Evolutionary conservation across 2,113 vertebrate genomes (phyloP), one percentile per base, ranked within the genome.

Genomic region (Eleginops maclovinus): DNA sequence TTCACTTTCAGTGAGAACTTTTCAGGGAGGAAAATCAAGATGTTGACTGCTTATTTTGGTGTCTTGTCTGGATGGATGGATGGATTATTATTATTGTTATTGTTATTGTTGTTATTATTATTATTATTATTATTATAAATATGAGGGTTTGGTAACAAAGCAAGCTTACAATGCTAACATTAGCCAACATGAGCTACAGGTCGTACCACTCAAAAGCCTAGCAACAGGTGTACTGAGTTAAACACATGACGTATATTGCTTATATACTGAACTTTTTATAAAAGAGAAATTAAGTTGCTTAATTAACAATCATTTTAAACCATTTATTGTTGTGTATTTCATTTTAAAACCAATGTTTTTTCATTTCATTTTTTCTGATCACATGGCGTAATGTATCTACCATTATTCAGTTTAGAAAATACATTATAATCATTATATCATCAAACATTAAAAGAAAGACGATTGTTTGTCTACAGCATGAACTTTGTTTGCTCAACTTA

Each of bases 401-500:
- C 31, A 36, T 36, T 5, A 36, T 36, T 36, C 31, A 36, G 31
- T 36, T 36, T 36, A 36, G n/a, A 36, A 36, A 36, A 36, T 8
- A 36, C 47, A 28, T 63, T 36, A 60, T 46, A 0, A 53, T 28
- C 6, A 36, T 31, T 62, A 62, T 54, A 73, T 51, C 12, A 47
- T n/a, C 46, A 24, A 36, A 12, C 46, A 55, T 62, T 63, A 71
- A 15, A 53, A 44, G 59, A 44, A 26, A 56, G 58, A 54, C 31
- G 58, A 66, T 73, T 28, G 8, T 59, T 55, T 17, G 9, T 24
- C 44, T 21, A 63, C 71, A 73, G 36, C 53, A 49, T 59, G 53
- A 15, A n/a, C 59, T 64, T 77, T 86, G 58, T 69, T n/a, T 58
- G 63, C 60, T 67, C 55, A 49, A 16, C 71, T n/a, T 28, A 66